Base-by-base conservation (phyloP, 2,797 vertebrate genomes). In the Microctenopoma stevenorrisi region DNA sequence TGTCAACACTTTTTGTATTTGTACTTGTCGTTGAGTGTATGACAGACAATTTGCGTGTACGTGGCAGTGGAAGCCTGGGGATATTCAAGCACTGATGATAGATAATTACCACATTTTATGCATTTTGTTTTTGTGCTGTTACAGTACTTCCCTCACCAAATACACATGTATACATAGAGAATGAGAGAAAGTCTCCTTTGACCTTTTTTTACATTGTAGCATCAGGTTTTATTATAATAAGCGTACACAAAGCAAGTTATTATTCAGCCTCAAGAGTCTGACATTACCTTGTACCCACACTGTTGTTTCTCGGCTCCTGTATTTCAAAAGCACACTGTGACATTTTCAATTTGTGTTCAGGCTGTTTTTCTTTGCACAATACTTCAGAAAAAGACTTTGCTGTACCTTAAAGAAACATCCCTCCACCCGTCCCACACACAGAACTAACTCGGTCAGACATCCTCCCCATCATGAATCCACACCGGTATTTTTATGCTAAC, bases 271-370 rank as follows among this genome's bases (percentile, higher is more conserved):
- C 54, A 74, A 74, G 46, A 82, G 38, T 35, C 48, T 75, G 66
- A 81, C 68, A 57, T 37, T 63, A 69, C 60, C 64, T 81, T 76
- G 64, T 47, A 73, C 65, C 60, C 72, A 55, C 42, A 61, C 47
- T 77, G 11, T 37, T 66, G 74, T 57, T 43, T 64, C 35, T 13
- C n/a, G 4, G 33, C 13, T 40, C 16, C 13, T 48, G 53, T 86
- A 81, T 51, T 47, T 82, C 59, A 64, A 70, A 76, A 30, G 47
- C 28, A 48, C 65, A 28, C 14, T 8, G 7, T 79, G 79, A 72
- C 75, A 73, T 85, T 85, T 86, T 25, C 14, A 74, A 14, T 64
- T 72, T 46, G 50, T 72, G 66, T 68, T 76, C 51, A 52, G 75
- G 56, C 74, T 75, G 46, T 52, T 78, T 78, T 60, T 71, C 37